Evolutionary conservation across 2,888 invertebrate genomes (phyloP), one percentile per base, ranked within the genome.

Genomic region (Drosophila mimetica): DNA sequence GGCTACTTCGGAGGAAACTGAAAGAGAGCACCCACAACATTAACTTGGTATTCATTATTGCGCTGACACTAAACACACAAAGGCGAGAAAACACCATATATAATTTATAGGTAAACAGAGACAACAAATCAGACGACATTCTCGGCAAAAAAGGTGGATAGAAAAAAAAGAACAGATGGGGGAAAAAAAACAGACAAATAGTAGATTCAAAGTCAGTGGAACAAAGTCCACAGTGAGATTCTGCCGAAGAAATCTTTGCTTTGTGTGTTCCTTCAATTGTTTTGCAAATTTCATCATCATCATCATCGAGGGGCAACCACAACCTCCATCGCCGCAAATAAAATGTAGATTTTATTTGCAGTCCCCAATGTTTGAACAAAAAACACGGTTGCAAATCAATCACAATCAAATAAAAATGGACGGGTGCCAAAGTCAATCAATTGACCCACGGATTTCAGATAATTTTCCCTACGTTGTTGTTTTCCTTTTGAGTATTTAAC

Each of bases 41-140:
- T 47, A 41, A 69, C 36, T 70, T 51, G 51, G 28, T 28, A 36
- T 50, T 63, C 64, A 44, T 36, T 61, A 59, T 59, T 61, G 20
- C 64, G 51, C 76, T 77, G 61, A 77, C 75, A 77, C 59, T 52
- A 57, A 69, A 60, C 51, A 58, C 51, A 58, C 30, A 41, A 42
- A 50, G n/a, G 42, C 14, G 25, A 47, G 25, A 50, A 61, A 65
- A 22, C 44, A 39, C 55, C 47, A 54, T 22, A 46, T n/a, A 44
- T 28, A 65, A 63, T 65, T 75, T 69, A 69, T 60, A 48, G 58
- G 76, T 64, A 77, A 79, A 77, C 74, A 76, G 25, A 22, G 32
- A 20, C 28, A 52, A 34, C 36, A 57, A 55, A 60, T 48, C 48
- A 18, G 39, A n/a, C 37, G 52, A 37, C 37, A 28, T 25, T 14